Evolutionary conservation across 2,113 vertebrate species (phyloP).

Genomic region (Rutilus rutilus): DNA sequence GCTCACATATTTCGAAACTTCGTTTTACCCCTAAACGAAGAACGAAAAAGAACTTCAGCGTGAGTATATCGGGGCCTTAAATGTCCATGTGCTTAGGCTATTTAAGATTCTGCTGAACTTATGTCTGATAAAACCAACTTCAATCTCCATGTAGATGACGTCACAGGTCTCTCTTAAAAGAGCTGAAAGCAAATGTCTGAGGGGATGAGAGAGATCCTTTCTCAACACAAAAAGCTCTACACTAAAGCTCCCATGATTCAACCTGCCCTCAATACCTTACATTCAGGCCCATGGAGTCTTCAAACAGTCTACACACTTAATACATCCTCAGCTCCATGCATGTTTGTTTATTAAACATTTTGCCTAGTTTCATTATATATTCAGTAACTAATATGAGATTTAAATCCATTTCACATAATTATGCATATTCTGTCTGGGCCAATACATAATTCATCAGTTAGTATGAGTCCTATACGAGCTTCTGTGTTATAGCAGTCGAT

Average conservation of each 20-base stretch:
- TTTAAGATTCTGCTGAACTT: conserved; percentile 20
- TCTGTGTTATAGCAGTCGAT: neutral
- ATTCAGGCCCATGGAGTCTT: neutral
- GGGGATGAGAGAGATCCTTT: neutral
- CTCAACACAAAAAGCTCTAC: neutral
- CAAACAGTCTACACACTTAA: neutral
- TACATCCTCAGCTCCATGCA: neutral
- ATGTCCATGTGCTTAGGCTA: neutral
- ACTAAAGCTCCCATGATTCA: neutral
- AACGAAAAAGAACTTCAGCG: too few species aligned
- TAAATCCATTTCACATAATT: neutral
- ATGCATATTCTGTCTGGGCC: neutral
- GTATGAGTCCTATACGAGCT: neutral
- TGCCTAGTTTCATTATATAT: too few species aligned
- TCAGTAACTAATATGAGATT: neutral
- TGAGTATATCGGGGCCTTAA: neutral
- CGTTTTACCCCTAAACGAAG: too few species aligned
- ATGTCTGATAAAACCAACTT: conserved; percentile 1
- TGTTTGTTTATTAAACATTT: neutral
- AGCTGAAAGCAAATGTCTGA: conserved; percentile 18
- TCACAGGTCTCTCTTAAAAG: conserved; percentile 1
- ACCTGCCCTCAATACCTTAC: neutral
- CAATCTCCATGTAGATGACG: conserved; percentile 1
- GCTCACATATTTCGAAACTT: too few species aligned
- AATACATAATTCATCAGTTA: neutral